Evolutionary conservation across 2,113 vertebrate species (phyloP), one percentile per base, ranked within the genome.

Genomic region (Lutjanus erythropterus): DNA sequence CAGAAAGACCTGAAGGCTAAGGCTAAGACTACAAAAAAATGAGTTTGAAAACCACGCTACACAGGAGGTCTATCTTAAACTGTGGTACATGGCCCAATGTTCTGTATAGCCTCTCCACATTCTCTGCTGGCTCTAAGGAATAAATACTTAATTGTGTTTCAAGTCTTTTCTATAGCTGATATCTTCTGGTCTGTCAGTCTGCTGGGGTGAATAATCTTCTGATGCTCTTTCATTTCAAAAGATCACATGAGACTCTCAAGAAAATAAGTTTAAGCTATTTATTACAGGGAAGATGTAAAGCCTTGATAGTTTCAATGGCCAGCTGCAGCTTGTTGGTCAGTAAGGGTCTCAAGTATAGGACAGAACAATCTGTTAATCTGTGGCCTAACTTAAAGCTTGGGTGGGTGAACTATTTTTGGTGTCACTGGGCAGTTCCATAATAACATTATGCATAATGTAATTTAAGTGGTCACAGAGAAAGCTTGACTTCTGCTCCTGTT

Each of bases 71-170:
- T 74, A 75, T 60, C 69, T 77, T 67, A 55, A 87, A 86, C 71
- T 56, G 75, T 49, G 64, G 61, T 84, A 62, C 70, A 64, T 21
- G 75, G 78, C 49, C 78, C 60, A 66, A 53, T 89, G 86, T 85
- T 86, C 84, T 64, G 27, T 67, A 53, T 69, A 81, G 55, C 56
- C n/a, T 53, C 49, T 62, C 41, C 56, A 46, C 55, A 59, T 62
- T 84, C 78, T 76, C 55, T 21, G 44, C 60, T 64, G 67, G 60
- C 55, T 81, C 69, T 81, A 44, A 74, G 70, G 77, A 77, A 90
- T 71, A 84, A 86, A 80, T 82, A 72, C 73, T 75, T 71, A 35
- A 83, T 80, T 85, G 67, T 71, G 68, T 82, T 80, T 83, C 59
- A 52, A 77, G 66, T 42, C 21, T 62, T 86, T 87, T 67, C 58